phyloP scores from a whole-genome alignment of 2,888 invertebrate species.

The Auanema freiburgensis region DNA sequence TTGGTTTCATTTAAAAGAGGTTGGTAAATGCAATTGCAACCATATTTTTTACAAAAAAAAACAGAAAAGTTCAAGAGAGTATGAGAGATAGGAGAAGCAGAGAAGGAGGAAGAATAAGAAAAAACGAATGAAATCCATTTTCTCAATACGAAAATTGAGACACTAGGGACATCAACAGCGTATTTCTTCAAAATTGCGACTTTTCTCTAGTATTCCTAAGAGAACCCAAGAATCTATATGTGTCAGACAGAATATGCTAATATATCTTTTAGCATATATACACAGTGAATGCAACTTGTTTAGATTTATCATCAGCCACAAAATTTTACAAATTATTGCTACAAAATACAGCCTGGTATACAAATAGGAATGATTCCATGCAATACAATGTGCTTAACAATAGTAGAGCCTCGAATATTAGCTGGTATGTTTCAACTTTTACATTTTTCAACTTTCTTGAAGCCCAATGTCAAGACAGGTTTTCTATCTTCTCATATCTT shows the following conservation, averaged over 20 bases:
- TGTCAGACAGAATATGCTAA: background rate
- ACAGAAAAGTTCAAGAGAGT: background rate
- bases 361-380: slow-evolving; percentile 58
- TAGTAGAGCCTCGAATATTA: slow-evolving; percentile 58
- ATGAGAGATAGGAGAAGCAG: too few species aligned
- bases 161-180: too few species aligned
- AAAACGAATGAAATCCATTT: too few species aligned
- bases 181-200: too few species aligned
- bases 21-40: slow-evolving; percentile 19
- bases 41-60: slow-evolving; percentile 11
- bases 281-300: slow-evolving; percentile 21
- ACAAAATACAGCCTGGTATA: slow-evolving; percentile 47
- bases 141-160: too few species aligned
- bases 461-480: background rate
- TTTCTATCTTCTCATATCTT: too few species aligned
- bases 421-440: slow-evolving; percentile 41
- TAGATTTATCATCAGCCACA: slow-evolving; percentile 62
- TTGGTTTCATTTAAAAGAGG: slow-evolving; percentile 61
- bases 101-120: too few species aligned
- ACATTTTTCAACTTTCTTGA: background rate
- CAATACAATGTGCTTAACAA: slow-evolving; percentile 59
- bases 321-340: slow-evolving; percentile 62
- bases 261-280: background rate
- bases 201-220: too few species aligned
- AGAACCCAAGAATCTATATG: slow-evolving; percentile 1